Conservation (phyloP, 1,140 invertebrate species). For the Zaprionus kolodkinae region DNA sequence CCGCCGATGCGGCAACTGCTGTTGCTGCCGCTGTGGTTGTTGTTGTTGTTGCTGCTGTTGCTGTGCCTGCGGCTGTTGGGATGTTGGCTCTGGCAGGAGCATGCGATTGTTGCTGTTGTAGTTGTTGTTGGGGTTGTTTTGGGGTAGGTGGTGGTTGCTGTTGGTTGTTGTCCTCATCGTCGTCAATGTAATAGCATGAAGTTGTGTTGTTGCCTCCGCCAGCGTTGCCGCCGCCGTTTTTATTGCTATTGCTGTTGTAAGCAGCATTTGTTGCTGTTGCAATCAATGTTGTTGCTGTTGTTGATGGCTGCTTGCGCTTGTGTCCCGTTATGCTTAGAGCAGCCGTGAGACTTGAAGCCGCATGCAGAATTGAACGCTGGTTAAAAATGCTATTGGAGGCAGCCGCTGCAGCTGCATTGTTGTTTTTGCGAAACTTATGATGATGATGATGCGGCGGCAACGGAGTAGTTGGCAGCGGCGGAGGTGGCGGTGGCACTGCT, state of each 20-base stretch:
- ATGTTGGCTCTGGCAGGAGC: slow-evolving; percentile 31
- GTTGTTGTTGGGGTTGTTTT: slow-evolving; percentile 46
- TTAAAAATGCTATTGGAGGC: slow-evolving; percentile 83
- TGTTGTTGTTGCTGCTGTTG: slow-evolving; percentile 31
- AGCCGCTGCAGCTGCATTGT: slow-evolving; percentile 80
- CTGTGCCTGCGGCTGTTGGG: slow-evolving; percentile 36
- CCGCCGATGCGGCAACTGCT: slow-evolving; percentile 47
- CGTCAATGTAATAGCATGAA: slow-evolving; percentile 65
- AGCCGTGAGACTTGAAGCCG: slow-evolving; percentile 67
- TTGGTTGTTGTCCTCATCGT: slow-evolving; percentile 62
- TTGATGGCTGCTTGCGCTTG: slow-evolving; percentile 62
- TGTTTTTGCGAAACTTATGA: slow-evolving; percentile 82
- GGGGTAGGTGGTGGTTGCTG: slow-evolving; percentile 52
- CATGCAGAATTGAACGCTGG: slow-evolving; percentile 72
- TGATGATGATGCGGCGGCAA: slow-evolving; percentile 53
- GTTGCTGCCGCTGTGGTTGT: slow-evolving; percentile 41
- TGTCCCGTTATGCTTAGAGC: slow-evolving; percentile 75
- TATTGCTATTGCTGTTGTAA: slow-evolving; percentile 45
- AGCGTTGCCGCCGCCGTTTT: slow-evolving; percentile 26
- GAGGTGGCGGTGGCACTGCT: slow-evolving; percentile 45
- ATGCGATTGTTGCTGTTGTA: slow-evolving; percentile 36
- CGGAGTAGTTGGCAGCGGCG: slow-evolving; percentile 43
- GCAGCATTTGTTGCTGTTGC: slow-evolving; percentile 38
- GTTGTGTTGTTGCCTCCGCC: slow-evolving; percentile 45
- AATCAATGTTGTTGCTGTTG: slow-evolving; percentile 15